phyloP scores from a whole-genome alignment of 2,888 invertebrate genomes.

The Unio pictorum region DNA sequence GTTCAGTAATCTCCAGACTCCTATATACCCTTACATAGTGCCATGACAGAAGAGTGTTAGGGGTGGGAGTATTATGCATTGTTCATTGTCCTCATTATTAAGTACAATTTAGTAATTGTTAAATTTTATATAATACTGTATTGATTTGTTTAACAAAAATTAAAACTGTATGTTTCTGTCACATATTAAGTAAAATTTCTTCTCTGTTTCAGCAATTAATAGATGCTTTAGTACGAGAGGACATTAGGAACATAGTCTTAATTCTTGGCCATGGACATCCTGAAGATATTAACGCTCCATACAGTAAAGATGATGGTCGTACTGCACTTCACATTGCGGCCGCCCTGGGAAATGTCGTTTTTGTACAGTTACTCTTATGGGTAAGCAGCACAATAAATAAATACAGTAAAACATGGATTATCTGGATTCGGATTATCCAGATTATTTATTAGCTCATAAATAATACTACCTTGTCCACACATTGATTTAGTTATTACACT shows the following conservation, averaged over 20 bases:
- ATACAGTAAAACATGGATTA: neutral
- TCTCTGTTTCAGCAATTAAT: constrained; percentile 73
- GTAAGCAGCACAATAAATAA: constrained; percentile 75
- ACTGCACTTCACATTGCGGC: constrained; percentile 92
- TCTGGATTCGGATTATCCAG: neutral
- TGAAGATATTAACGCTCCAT: constrained; percentile 84
- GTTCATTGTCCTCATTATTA: no score
- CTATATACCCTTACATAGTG: no score
- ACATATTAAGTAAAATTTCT: no score
- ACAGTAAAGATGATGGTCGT: constrained; percentile 83
- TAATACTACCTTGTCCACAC: no score
- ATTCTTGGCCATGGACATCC: constrained; percentile 71
- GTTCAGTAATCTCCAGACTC: no score
- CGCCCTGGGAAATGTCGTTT: constrained; percentile 84
- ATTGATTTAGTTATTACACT: no score
- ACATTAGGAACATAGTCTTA: constrained; percentile 74
- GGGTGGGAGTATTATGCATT: no score
- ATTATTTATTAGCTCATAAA: neutral
- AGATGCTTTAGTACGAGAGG: constrained; percentile 71
- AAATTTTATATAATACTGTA: no score
- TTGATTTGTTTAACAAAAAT: no score
- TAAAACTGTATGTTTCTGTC: no score
- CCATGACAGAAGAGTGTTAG: no score
- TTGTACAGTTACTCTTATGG: constrained; percentile 95
- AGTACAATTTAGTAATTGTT: no score